These are phyloP conservation scores for Salvelinus sp. DNA, from an alignment of 2,113 vertebrate species.

Conservation along the genomic window DNA sequence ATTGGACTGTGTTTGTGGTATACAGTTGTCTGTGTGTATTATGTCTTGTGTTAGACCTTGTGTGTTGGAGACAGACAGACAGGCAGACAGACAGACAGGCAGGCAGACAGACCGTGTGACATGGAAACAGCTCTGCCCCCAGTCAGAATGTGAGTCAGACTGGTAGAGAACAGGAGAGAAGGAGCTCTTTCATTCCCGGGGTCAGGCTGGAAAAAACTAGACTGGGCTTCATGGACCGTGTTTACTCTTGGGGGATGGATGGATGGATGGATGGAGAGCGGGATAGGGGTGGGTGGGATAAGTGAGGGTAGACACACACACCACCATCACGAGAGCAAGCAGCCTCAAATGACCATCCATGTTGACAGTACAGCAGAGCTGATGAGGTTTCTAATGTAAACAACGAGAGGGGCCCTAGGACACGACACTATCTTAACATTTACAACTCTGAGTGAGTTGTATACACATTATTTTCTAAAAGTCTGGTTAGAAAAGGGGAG, in stretches of 20 bases:
- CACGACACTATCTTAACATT: neutral
- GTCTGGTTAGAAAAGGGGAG: too few species aligned
- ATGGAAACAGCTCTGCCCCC: conserved; percentile 50
- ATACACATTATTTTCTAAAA: neutral
- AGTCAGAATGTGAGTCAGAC: conserved; percentile 54
- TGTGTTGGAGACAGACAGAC: neutral
- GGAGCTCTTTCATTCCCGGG: conserved; percentile 68
- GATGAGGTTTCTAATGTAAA: neutral
- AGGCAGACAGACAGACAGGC: neutral
- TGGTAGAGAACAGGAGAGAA: conserved; percentile 50
- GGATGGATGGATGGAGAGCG: conserved; percentile 18
- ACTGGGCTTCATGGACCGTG: conserved; percentile 47
- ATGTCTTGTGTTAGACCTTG: conserved; percentile 4
- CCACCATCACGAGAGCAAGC: neutral
- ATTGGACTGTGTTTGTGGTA: neutral
- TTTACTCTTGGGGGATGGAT: conserved; percentile 61
- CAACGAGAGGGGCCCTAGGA: neutral
- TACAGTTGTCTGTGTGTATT: neutral
- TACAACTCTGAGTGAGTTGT: neutral
- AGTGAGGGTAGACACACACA: conserved; percentile 7
- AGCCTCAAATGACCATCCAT: neutral
- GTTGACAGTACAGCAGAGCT: neutral
- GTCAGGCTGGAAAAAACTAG: conserved; percentile 51
- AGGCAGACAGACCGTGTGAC: conserved; percentile 32
- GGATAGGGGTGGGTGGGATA: conserved; percentile 29